Percentiles rank a stretch among this genome's conserved stretches.
Evolutionary conservation across 2,888 invertebrate genomes (phyloP).

Genomic region (Platycheirus albimanus): DNA sequence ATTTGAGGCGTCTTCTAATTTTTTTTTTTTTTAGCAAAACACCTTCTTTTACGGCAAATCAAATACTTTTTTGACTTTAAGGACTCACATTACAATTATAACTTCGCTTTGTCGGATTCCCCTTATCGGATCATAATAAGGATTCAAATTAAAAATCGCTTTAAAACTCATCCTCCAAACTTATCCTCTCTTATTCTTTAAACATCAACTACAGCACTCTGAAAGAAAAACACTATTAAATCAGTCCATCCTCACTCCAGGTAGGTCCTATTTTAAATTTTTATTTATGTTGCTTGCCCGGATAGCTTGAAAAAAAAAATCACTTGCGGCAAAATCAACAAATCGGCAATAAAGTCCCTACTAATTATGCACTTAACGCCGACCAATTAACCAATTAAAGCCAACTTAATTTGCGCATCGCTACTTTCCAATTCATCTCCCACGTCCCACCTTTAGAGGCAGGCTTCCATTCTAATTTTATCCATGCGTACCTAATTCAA

Average conservation of each 20-base stretch:
- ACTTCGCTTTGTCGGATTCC: too few species aligned
- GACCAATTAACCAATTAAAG: conserved; percentile 62
- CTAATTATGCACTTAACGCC: conserved; percentile 68
- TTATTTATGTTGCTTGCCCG: conserved; percentile 9
- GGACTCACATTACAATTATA: neutral
- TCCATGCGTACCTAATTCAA: conserved; percentile 57
- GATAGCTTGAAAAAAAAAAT: conserved; percentile 8
- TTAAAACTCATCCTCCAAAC: conserved; percentile 12
- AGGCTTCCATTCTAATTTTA: neutral
- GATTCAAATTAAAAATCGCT: conserved; percentile 14
- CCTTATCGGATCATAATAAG: conserved; percentile 1
- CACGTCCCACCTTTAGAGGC: neutral
- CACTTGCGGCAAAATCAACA: conserved; percentile 39
- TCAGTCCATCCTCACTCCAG: neutral
- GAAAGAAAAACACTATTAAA: neutral
- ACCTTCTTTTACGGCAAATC: neutral
- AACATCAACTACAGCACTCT: neutral
- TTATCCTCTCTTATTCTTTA: neutral
- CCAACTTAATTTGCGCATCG: conserved; percentile 58
- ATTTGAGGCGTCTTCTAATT: too few species aligned
- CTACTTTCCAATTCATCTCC: conserved; percentile 37
- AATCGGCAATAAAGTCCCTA: conserved; percentile 54
- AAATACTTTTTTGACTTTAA: neutral
- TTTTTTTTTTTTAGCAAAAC: too few species aligned
- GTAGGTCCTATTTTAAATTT: neutral